Conservation (phyloP, 2,113 vertebrate species). For the Poeciliopsis retropinna region DNA sequence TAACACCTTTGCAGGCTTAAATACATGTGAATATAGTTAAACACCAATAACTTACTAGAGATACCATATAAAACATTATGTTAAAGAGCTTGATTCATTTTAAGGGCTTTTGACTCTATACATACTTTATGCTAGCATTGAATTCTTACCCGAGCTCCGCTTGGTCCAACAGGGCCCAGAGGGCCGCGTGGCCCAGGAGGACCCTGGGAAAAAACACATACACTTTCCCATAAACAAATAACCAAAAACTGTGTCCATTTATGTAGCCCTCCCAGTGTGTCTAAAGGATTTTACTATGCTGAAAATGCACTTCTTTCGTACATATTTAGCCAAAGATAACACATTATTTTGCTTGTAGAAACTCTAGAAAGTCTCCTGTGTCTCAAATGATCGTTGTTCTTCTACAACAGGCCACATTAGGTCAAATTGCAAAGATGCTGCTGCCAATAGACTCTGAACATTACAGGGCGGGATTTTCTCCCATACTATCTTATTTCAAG, state of each 20-base stretch:
- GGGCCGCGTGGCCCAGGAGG: slow-evolving; percentile 87
- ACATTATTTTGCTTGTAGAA: slow-evolving; percentile 27
- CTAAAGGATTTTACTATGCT: slow-evolving; percentile 21
- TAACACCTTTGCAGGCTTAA: slow-evolving; percentile 15
- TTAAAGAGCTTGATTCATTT: slow-evolving; percentile 39
- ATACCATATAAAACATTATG: slow-evolving; percentile 22
- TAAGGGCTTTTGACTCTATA: slow-evolving; percentile 22
- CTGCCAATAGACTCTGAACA: slow-evolving; percentile 16
- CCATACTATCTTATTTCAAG: slow-evolving; percentile 29
- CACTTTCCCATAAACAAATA: slow-evolving; percentile 61
- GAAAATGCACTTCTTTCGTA: slow-evolving; percentile 28
- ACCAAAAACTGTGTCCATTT: slow-evolving; percentile 44
- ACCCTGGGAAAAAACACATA: slow-evolving; percentile 83
- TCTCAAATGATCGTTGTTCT: slow-evolving; percentile 20
- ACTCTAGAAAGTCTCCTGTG: slow-evolving; percentile 19
- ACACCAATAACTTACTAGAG: slow-evolving; percentile 4
- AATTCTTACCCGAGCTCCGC: slow-evolving; percentile 88
- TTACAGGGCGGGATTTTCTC: slow-evolving; percentile 23
- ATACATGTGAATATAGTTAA: slow-evolving; percentile 36
- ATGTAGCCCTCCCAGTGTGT: slow-evolving; percentile 38
- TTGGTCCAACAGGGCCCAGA: slow-evolving; percentile 88
- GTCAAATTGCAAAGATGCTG: slow-evolving; percentile 8
- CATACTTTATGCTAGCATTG: slow-evolving; percentile 17
- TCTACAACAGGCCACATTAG: slow-evolving; percentile 26
- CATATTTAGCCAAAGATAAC: slow-evolving; percentile 51